These are phyloP conservation scores for Heliconius cydno DNA, from an alignment of 2,888 invertebrate genomes.

Conservation along the genomic window DNA sequence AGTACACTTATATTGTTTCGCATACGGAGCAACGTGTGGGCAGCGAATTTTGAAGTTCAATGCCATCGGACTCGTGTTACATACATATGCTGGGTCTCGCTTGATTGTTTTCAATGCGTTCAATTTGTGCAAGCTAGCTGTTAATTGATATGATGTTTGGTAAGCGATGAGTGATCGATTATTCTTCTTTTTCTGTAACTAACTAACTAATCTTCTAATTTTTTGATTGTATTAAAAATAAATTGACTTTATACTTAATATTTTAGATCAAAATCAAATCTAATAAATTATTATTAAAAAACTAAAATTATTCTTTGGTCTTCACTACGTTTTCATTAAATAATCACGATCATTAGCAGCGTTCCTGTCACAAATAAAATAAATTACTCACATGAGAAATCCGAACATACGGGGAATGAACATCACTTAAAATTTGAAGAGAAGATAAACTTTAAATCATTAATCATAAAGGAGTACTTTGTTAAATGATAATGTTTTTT, in stretches of 20 bases:
- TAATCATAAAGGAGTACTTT: conserved; percentile 27
- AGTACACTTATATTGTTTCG: conserved; percentile 58
- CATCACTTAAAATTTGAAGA: conserved; percentile 19
- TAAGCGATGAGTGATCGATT: conserved; percentile 48
- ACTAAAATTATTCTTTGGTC: not conserved
- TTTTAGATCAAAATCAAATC: no score
- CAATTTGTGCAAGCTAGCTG: conserved; percentile 67
- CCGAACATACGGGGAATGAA: not conserved
- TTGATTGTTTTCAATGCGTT: conserved; percentile 68
- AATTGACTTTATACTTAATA: no score
- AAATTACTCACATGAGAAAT: conserved; percentile 4
- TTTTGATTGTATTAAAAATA: no score
- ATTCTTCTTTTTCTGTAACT: not conserved
- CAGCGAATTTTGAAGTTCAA: conserved; percentile 69
- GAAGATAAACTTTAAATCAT: conserved; percentile 27
- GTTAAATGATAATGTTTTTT: conserved; percentile 31
- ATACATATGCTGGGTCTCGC: conserved; percentile 60
- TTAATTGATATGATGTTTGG: conserved; percentile 66
- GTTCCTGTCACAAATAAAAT: not conserved
- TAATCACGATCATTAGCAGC: not conserved
- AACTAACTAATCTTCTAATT: no score
- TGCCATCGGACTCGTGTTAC: conserved; percentile 67
- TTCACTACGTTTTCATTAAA: conserved; percentile 8
- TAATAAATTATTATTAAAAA: no score
- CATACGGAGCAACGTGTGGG: conserved; percentile 46